A percentile compares a stretch with the other conserved stretches of the same genome.
phyloP scores from a whole-genome alignment of 1,140 invertebrate species.

The Megathymus violae region DNA sequence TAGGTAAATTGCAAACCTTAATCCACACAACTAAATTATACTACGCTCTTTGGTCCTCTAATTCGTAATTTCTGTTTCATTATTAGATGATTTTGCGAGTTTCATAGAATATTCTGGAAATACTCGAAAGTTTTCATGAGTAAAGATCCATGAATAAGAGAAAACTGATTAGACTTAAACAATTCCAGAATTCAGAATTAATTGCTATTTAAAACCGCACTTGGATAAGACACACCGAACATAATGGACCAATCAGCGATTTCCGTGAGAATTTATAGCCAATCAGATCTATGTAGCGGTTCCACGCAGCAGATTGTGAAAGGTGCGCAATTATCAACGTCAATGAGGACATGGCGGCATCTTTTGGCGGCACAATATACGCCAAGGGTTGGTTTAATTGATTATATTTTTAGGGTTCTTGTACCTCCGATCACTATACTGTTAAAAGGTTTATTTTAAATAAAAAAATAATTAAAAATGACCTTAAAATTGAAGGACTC shows the following conservation, averaged over 20 bases:
- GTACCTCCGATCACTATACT: too few relatives aligned
- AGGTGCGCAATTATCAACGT: slow-evolving; percentile 43
- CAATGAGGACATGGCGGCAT: not conserved
- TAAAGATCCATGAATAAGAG: not conserved
- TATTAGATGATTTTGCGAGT: too few relatives aligned
- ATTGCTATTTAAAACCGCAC: slow-evolving; percentile 5
- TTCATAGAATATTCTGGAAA: too few relatives aligned
- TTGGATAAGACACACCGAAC: slow-evolving; percentile 9
- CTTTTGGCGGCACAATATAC: not conserved
- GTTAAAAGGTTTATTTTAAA: too few relatives aligned
- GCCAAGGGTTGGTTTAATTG: not conserved
- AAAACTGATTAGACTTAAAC: not conserved
- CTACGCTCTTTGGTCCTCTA: too few relatives aligned
- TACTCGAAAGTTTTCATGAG: not conserved
- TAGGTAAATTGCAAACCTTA: too few relatives aligned
- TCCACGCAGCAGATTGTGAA: slow-evolving; percentile 43
- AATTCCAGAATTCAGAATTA: not conserved
- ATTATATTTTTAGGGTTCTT: too few relatives aligned
- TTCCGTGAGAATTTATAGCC: slow-evolving; percentile 49
- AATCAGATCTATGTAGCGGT: slow-evolving; percentile 46
- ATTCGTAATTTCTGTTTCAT: too few relatives aligned
- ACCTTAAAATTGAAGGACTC: too few relatives aligned
- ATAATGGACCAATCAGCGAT: slow-evolving; percentile 43
- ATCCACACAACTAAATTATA: too few relatives aligned
- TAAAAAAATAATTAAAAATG: too few relatives aligned